Percentiles rank a stretch among this genome's conserved stretches.
These are phyloP conservation scores for Pseudomyrmex sp. DNA, from an alignment of 1,140 invertebrate species.

Conservation along the genomic window DNA sequence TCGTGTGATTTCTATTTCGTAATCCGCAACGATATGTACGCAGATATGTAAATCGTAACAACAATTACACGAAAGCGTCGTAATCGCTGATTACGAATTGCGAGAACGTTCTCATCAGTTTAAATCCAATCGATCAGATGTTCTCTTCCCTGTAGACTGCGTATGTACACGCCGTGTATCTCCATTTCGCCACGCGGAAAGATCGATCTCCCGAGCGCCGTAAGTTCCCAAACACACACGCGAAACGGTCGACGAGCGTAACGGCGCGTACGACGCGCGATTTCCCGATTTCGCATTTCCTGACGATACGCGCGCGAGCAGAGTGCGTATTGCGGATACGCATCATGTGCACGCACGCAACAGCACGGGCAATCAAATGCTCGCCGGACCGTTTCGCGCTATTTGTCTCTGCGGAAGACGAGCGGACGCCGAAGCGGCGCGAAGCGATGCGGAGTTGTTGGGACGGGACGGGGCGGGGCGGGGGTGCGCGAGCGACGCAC, in stretches of 20 bases:
- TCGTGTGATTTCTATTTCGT: neutral
- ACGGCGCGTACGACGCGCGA: slow-evolving; percentile 57
- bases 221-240: slow-evolving; percentile 46
- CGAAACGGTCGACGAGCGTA: slow-evolving; percentile 28
- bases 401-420: slow-evolving; percentile 84
- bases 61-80: neutral
- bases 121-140: slow-evolving; percentile 16
- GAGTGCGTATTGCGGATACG: slow-evolving; percentile 76
- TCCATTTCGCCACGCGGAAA: slow-evolving; percentile 21
- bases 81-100: neutral
- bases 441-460: slow-evolving; percentile 70
- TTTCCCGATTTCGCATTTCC: slow-evolving; percentile 71
- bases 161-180: neutral
- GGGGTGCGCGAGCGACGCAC: slow-evolving; percentile 66
- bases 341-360: slow-evolving; percentile 76
- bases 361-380: slow-evolving; percentile 84
- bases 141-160: neutral
- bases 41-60: neutral
- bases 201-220: slow-evolving; percentile 21
- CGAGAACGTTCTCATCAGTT: neutral
- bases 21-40: neutral
- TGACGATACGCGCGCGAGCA: slow-evolving; percentile 61
- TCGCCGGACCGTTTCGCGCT: slow-evolving; percentile 80
- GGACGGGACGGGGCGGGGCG: slow-evolving; percentile 48
- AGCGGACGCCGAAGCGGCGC: slow-evolving; percentile 70